These are phyloP conservation scores for Acanthoscelides obtectus DNA, from an alignment of 2,888 invertebrate species.

Conservation along the genomic window DNA sequence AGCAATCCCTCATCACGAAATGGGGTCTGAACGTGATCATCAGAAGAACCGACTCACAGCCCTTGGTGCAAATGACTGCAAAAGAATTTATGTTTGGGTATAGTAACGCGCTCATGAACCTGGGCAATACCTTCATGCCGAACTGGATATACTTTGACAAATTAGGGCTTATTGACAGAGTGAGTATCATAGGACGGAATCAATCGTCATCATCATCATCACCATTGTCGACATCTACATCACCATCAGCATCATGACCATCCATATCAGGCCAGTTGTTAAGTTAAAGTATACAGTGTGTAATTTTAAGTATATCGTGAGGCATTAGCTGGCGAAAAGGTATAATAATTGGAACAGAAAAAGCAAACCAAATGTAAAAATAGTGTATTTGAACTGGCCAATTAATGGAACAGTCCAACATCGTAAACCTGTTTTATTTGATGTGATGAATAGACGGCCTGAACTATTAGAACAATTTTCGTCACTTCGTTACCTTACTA, in stretches of 20 bases:
- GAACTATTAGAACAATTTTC: no score
- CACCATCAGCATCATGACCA: not conserved
- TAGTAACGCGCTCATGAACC: slow-evolving; percentile 71
- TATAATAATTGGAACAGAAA: no score
- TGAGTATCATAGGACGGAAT: slow-evolving; percentile 47
- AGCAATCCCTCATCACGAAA: slow-evolving; percentile 60
- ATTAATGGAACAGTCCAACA: no score
- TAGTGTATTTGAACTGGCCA: no score
- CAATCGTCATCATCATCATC: not conserved
- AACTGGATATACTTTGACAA: slow-evolving; percentile 84
- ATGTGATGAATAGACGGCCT: no score
- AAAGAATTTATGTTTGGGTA: slow-evolving; percentile 88
- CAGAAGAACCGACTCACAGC: slow-evolving; percentile 60
- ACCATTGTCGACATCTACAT: not conserved
- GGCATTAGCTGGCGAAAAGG: no score
- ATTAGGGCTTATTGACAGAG: slow-evolving; percentile 82
- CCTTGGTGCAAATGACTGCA: slow-evolving; percentile 76
- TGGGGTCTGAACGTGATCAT: slow-evolving; percentile 70
- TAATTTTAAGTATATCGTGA: not conserved
- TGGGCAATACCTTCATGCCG: slow-evolving; percentile 79
- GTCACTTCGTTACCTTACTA: no score
- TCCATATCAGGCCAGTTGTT: not conserved
- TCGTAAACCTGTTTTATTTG: no score
- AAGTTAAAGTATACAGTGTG: not conserved
- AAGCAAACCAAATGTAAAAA: no score